A percentile compares a stretch with the other conserved stretches of the same genome.
phyloP scores from a whole-genome alignment of 2,888 invertebrate species.

The Xiphydria camelus region DNA sequence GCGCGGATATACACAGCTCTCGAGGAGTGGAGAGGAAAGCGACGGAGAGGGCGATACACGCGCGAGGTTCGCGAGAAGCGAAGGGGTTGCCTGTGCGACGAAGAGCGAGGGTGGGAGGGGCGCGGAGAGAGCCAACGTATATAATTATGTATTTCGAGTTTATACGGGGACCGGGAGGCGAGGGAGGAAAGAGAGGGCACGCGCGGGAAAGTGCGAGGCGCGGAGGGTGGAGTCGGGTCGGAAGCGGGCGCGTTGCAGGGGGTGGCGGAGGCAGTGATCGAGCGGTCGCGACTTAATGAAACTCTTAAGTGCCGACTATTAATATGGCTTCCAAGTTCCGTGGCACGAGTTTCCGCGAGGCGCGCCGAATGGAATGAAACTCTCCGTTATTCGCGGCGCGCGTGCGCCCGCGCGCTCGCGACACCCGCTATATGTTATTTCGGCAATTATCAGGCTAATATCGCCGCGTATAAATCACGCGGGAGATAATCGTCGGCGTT shows the following conservation, averaged over 20 bases:
- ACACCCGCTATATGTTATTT: constrained; percentile 28
- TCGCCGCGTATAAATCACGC: constrained; percentile 18
- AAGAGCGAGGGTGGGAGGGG: too few species aligned
- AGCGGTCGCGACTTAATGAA: constrained; percentile 55
- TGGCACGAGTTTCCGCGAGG: constrained; percentile 28
- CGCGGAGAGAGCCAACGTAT: too few species aligned
- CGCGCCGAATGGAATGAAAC: constrained; percentile 1
- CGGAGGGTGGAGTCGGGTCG: constrained; percentile 16
- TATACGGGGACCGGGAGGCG: too few species aligned
- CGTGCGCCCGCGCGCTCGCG: too few species aligned
- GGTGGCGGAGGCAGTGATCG: constrained; percentile 48
- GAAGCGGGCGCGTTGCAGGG: constrained; percentile 26
- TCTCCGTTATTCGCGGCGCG: too few species aligned
- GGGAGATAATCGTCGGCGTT: constrained; percentile 10
- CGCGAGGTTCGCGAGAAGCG: too few species aligned
- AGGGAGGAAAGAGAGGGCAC: too few species aligned
- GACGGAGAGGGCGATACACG: too few species aligned
- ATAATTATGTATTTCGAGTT: too few species aligned
- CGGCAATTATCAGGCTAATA: constrained; percentile 34
- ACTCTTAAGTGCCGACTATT: constrained; percentile 55
- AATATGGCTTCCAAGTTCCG: constrained; percentile 50
- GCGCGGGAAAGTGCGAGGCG: neutral
- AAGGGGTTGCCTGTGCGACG: too few species aligned
- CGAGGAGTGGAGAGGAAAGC: too few species aligned
- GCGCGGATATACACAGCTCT: too few species aligned